Base-by-base conservation (phyloP, 1,140 invertebrate genomes). In the Pissodes strobi region DNA sequence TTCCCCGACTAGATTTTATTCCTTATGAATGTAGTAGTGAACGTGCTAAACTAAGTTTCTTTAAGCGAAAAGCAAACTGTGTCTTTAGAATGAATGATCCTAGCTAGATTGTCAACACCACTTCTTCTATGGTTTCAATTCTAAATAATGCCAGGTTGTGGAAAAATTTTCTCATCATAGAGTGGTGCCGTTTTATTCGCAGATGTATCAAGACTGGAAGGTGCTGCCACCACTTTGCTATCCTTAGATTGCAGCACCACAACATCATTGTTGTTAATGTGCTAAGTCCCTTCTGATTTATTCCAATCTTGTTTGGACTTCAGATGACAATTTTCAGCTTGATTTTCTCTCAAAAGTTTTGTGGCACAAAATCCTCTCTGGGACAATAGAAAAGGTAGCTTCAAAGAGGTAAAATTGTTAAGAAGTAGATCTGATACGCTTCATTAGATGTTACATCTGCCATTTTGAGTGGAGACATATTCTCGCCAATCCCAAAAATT, bases 371-470 rank as follows among this genome's bases (percentile, higher is more conserved):
- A n/a, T n/a, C n/a, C n/a, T n/a, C n/a, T 34, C 22, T 61, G 8
- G 12, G 65, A 43, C n/a, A 62, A 46, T 51, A 63, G 53, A 10
- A 2, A n/a, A 21, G 63, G 43, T 37, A 67, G 55, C n/a, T 52
- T 27, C 30, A 55, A 60, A 43, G 39, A 25, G n/a, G 59, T 63
- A 53, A 67, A 67, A 53, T 67, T 63, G 55, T 67, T 67, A 52
- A 59, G 19, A 67, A 62, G 27, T 63, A 67, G 13, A 67, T 56
- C 18, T 63, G 46, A 41, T 67, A 56, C 10, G 43, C 51, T 19
- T 59, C 23, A 60, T 66, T 53, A 2, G 38, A 39, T 37, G 41
- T 23, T 23, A 66, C 34, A 13, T 57, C 34, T 10, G 48, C 48
- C 18, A 34, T 41, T 30, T 53, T 15, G 5, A 59, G 18, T 51